These are phyloP conservation scores for Tolmerus cingulatus DNA, from an alignment of 2,888 invertebrate species.

Conservation along the genomic window DNA sequence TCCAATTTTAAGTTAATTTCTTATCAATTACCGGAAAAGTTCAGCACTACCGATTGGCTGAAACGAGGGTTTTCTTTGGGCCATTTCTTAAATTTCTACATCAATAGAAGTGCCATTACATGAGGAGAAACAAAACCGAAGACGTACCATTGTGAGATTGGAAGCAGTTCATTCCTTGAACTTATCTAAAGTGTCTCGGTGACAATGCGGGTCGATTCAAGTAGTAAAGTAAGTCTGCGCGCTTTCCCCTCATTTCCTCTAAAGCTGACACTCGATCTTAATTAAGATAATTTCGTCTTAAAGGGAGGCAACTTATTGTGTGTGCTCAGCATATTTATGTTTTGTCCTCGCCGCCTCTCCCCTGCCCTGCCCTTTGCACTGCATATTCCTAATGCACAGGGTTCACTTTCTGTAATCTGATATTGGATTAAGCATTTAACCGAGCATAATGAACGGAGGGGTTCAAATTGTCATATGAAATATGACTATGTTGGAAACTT, in stretches of 20 bases:
- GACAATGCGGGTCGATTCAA: conserved; percentile 7
- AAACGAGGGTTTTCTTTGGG: neutral
- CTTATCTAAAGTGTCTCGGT: neutral
- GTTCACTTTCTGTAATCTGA: neutral
- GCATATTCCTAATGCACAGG: neutral
- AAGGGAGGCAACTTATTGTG: conserved; percentile 20
- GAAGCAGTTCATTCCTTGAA: neutral
- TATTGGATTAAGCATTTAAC: neutral
- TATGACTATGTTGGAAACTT: neutral
- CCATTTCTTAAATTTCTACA: neutral
- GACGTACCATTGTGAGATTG: neutral
- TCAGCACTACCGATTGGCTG: neutral
- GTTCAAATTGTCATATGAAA: neutral
- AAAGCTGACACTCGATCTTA: conserved; percentile 36
- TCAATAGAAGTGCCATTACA: neutral
- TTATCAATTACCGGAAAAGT: neutral
- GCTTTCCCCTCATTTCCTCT: neutral
- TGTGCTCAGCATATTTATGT: neutral
- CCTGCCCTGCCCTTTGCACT: neutral
- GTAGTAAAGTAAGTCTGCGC: neutral
- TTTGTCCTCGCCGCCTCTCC: neutral
- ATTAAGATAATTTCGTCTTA: conserved; percentile 37
- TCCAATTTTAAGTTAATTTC: neutral
- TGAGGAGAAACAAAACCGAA: neutral
- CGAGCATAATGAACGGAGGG: neutral